Base-by-base conservation (phyloP, 2,113 vertebrate species). In the Sardina pilchardus region DNA sequence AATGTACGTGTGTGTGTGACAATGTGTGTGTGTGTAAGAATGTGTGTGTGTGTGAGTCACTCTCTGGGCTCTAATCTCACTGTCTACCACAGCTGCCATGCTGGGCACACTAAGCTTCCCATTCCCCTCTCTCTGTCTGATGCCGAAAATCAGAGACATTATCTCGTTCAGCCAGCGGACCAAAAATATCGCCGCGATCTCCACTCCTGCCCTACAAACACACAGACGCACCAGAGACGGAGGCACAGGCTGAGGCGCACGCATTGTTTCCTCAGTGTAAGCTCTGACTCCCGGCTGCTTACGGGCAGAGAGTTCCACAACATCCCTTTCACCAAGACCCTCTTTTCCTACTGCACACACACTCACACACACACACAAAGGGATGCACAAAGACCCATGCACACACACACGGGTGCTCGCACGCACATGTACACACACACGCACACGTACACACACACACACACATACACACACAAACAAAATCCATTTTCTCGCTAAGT, bases 1-100 rank as follows among this genome's bases (percentile, higher is more conserved):
- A n/a, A n/a, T 42, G 39, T 42, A 4, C 4, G 39, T 42, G 39
- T 42, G 39, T 42, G 39, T 42, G 39, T 42, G 39, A n/a, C n/a
- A n/a, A n/a, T 42, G 39, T 50, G 48, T 42, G 2, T 50, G 48
- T 1, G 17, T 34, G 63, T 12, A 8, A 34, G 63, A 34, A 26
- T 14, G 63, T 14, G 26, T 14, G 16, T 43, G 75, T 21, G 53
- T 67, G 30, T 44, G 16, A 82, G n/a, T 56, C 63, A 14, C 83
- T 36, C 36, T 43, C 36, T 50, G 47, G 71, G 78, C 56, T 84
- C 45, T 59, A 87, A 87, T 53, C 83, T 82, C 75, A 30, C 44
- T 43, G 24, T n/a, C 67, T 24, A 43, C 59, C 26, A 34, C 71
- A 85, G 67, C 45, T 78, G 84, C 24, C 84, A 85, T 30, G 39